Evolutionary conservation across 2,888 invertebrate species (phyloP), one percentile per base, ranked within the genome.

Genomic region (Dendrolimus pini): DNA sequence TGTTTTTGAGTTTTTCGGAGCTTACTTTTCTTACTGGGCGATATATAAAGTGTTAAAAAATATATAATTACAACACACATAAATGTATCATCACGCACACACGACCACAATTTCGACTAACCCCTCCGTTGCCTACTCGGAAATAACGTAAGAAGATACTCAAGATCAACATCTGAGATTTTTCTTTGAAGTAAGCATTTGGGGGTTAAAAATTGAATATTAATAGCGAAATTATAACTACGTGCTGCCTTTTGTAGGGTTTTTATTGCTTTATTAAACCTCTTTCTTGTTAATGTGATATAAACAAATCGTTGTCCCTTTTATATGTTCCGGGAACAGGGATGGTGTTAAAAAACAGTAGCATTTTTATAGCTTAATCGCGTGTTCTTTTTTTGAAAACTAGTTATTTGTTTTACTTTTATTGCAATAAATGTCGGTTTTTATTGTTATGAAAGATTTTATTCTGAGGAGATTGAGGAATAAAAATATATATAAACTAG

Each of bases 131-230:
- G 68, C 71, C 71, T 85, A 86, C 89, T 75, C 62, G 75, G 86
- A 88, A 87, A 75, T 76, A 71, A 77, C 70, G 83, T 81, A 86
- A 85, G 80, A 67, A 82, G 84, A 86, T 78, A 83, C 82, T 74
- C 73, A 62, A 83, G 86, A 89, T 89, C 77, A 68, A 69, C 84
- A 89, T 89, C 89, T 86, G 55, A 82, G 81, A 84, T 83, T 82
- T 83, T 90, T 89, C 89, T 88, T 86, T 89, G 89, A 89, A 90
- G 85, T 78, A 67, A 70, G 69, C 78, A 82, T 75, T 80, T 83
- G 80, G 78, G 78, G 80, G 83, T 82, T 82, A 81, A 83, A 89
- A 87, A 89, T 89, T 89, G 89, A 90, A 90, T 90, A 89, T 90
- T 89, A 90, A 90, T 90, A 88, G 89, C 83, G 74, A 89, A 84